phyloP scores from a whole-genome alignment of 2,797 vertebrate genomes.

The Amblyraja radiata region DNA sequence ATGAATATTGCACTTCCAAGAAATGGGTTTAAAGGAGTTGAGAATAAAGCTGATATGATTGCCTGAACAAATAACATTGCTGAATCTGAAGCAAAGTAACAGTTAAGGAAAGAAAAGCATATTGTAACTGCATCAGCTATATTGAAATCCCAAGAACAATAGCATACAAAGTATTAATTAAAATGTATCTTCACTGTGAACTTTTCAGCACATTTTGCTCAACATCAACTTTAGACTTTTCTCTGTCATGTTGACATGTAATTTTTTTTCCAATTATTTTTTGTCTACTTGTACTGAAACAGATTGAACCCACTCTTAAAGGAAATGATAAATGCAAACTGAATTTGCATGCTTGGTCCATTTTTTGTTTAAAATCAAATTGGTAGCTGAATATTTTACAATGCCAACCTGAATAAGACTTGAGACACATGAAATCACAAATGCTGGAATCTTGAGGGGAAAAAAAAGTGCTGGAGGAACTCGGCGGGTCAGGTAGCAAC shows the following conservation, averaged over 20 bases:
- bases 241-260: background rate
- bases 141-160: background rate
- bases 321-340: background rate
- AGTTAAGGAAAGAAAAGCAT: slow-evolving; percentile 62
- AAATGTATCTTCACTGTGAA: too few species aligned
- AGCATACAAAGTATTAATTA: background rate
- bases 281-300: background rate
- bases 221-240: background rate
- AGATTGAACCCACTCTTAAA: background rate
- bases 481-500: too few species aligned
- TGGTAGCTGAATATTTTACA: background rate
- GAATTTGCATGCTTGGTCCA: background rate
- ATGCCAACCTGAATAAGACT: background rate
- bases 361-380: background rate
- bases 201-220: background rate
- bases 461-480: too few species aligned
- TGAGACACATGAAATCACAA: too few species aligned
- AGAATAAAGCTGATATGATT: slow-evolving; percentile 82
- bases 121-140: background rate
- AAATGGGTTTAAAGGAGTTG: slow-evolving; percentile 91
- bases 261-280: background rate
- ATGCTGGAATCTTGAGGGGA: too few species aligned
- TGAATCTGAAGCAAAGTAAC: slow-evolving; percentile 66
- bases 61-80: slow-evolving; percentile 96
- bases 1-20: slow-evolving; percentile 97